Percentiles rank a stretch among this genome's conserved stretches.
Evolutionary conservation across 2,113 vertebrate genomes (phyloP).

Genomic region (Neomonachus schauinslandi): DNA sequence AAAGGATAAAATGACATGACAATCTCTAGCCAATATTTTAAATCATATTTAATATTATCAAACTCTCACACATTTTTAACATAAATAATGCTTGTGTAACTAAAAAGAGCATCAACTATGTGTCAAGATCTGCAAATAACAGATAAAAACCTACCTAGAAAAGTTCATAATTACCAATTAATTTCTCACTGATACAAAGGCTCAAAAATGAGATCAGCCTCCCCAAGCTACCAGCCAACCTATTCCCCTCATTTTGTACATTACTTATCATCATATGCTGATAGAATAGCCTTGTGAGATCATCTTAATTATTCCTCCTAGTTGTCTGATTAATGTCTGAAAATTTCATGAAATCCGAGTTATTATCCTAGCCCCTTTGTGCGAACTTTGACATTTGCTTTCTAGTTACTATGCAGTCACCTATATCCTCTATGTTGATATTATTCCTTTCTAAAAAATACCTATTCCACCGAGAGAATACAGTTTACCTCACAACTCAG

Average conservation of each 20-base stretch:
- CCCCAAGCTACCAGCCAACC: not conserved
- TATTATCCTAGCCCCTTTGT: not conserved
- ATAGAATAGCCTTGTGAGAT: not conserved
- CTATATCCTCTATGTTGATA: not conserved
- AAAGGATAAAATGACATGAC: not conserved
- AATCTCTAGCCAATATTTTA: conserved; percentile 24
- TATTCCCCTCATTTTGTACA: not conserved
- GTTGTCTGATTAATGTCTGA: not conserved
- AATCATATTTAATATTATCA: conserved; percentile 3
- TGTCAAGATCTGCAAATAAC: not conserved
- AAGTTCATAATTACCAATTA: conserved; percentile 9
- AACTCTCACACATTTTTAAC: conserved; percentile 15
- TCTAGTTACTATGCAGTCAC: not conserved
- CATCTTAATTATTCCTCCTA: not conserved
- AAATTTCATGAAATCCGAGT: not conserved
- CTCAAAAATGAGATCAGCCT: not conserved
- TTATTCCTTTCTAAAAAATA: not conserved
- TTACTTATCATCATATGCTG: not conserved
- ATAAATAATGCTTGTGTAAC: conserved; percentile 28
- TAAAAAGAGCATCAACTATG: not conserved
- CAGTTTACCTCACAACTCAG: not conserved
- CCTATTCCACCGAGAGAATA: not conserved
- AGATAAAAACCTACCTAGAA: not conserved
- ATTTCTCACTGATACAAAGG: not conserved
- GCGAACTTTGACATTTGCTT: not conserved